Conservation (phyloP, 2,888 invertebrate species). For the Azorinus chamasolen region DNA sequence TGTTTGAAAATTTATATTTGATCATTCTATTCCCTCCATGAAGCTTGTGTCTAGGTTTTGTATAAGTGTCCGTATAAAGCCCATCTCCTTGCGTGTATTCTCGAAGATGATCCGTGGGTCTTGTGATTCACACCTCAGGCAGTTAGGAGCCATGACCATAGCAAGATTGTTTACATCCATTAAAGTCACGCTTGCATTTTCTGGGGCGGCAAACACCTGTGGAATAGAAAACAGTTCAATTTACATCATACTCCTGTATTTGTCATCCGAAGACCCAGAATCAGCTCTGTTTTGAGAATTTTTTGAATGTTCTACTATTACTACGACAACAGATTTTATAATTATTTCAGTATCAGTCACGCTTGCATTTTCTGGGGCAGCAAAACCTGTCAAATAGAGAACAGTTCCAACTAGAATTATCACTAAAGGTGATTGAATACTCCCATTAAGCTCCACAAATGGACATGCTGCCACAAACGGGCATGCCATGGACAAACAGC, state of each 20-base stretch:
- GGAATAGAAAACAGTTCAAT: slow-evolving; percentile 88
- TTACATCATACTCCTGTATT: too few species aligned
- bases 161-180: slow-evolving; percentile 99
- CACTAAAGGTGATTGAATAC: too few species aligned
- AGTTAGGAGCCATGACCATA: slow-evolving; percentile 99
- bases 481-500: too few species aligned
- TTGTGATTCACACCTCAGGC: slow-evolving; percentile 96
- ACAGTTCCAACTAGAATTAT: too few species aligned
- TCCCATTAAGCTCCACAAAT: too few species aligned
- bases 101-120: slow-evolving; percentile 98
- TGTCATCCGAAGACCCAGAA: not conserved
- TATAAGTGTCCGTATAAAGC: slow-evolving; percentile 97
- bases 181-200: slow-evolving; percentile 97
- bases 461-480: too few species aligned
- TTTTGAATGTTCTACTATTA: too few species aligned
- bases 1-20: not conserved
- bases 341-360: too few species aligned
- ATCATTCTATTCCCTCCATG: slow-evolving; percentile 88
- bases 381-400: too few species aligned
- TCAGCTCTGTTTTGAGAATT: too few species aligned
- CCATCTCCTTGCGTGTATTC: slow-evolving; percentile 99
- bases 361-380: too few species aligned
- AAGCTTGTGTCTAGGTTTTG: slow-evolving; percentile 95
- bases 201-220: slow-evolving; percentile 96
- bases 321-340: too few species aligned